Conservation (phyloP, 1,140 invertebrate genomes). For the Cydia pomonella region DNA sequence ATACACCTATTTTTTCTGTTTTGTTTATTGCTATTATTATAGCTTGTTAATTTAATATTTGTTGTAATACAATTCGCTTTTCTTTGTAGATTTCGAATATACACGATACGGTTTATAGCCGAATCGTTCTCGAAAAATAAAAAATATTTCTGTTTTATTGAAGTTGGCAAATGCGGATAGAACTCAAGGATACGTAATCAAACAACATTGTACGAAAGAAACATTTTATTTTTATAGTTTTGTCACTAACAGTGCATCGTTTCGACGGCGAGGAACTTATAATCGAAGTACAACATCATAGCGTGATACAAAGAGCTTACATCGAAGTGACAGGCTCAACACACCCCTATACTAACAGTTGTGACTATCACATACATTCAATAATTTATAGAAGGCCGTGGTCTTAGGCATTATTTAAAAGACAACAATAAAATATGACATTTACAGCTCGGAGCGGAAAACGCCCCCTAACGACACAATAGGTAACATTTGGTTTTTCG, state of each 20-base stretch:
- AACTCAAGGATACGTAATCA: neutral
- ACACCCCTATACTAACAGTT: slow-evolving; percentile 44
- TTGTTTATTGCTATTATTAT: too few relatives aligned
- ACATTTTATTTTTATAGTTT: slow-evolving; percentile 73
- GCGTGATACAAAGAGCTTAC: slow-evolving; percentile 78
- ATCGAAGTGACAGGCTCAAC: slow-evolving; percentile 40
- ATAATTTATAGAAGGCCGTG: slow-evolving; percentile 59
- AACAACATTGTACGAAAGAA: slow-evolving; percentile 59
- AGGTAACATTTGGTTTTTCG: neutral
- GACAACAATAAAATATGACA: slow-evolving; percentile 29
- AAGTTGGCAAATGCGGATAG: neutral
- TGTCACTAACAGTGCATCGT: slow-evolving; percentile 76
- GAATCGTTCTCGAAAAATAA: neutral
- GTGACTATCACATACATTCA: slow-evolving; percentile 44
- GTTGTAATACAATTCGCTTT: too few relatives aligned
- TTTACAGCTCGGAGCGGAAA: slow-evolving; percentile 31
- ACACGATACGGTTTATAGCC: too few relatives aligned
- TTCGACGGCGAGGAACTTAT: slow-evolving; percentile 57
- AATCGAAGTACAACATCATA: slow-evolving; percentile 74
- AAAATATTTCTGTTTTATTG: neutral
- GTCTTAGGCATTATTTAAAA: slow-evolving; percentile 49
- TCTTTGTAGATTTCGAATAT: too few relatives aligned
- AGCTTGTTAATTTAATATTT: too few relatives aligned
- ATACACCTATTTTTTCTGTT: too few relatives aligned
- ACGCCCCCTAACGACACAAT: slow-evolving; percentile 6